Base-by-base conservation (phyloP, 2,113 vertebrate genomes). In the Cebidichthys violaceus region DNA sequence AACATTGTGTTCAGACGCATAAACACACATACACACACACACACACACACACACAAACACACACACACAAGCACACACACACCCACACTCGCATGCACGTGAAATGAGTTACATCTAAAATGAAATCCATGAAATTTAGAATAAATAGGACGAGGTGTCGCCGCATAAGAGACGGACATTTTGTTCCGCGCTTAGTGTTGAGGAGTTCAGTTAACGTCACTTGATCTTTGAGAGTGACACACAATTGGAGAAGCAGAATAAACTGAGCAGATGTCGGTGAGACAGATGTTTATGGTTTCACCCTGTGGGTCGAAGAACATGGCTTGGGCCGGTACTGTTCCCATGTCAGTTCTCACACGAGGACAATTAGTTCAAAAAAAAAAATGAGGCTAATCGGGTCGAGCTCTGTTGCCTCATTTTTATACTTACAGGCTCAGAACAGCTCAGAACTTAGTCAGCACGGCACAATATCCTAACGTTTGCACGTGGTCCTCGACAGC, bases 1-100 rank as follows among this genome's bases (percentile, higher is more conserved):
- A 95, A 96, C 95, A 96, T 92, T 91, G 92, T 96, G 95, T 96
- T 94, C 95, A 92, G 77, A 83, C 71, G 66, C 87, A 92, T 82
- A 83, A 75, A 75, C 62, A 68, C 66, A 70, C 68, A 71, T 43
- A 61, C 70, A n/a, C 60, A 27, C 60, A 66, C 70, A 70, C 79
- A 72, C 73, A 68, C 54, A 77, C 72, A 47, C 74, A 39, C 77
- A 62, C 27, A 55, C 76, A 61, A 52, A 31, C 41, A 52, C 73
- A 47, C 35, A 39, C 61, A 65, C 57, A n/a, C 31, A n/a, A 41
- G 20, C 24, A 45, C 41, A 6, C 41, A 33, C 61, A 68, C 67
- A 61, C 75, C 54, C 72, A 72, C 61, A 76, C 60, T 83, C 24
- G 52, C 65, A 74, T 27, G 70, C 41, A 82, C 17, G 62, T n/a